Evolutionary conservation across 2,113 vertebrate genomes (phyloP).

Genomic region (Trachemys scripta): DNA sequence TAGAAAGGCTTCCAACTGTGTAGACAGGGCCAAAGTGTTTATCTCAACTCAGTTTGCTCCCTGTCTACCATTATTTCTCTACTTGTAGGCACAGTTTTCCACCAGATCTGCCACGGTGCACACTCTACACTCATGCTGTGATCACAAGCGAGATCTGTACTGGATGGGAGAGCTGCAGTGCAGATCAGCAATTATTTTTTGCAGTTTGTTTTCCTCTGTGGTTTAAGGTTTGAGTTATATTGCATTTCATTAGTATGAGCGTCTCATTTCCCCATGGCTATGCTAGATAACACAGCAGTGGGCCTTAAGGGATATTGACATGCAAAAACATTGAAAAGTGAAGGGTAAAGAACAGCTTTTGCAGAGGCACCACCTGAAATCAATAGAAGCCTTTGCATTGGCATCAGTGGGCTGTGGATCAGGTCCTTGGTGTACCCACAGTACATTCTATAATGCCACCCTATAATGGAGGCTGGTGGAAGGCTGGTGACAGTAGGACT

Average conservation of each 20-base stretch:
- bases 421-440: fast-evolving
- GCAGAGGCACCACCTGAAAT: background rate
- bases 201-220: fast-evolving
- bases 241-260: fast-evolving
- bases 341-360: background rate
- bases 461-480: fast-evolving
- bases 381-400: background rate
- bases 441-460: background rate
- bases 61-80: background rate
- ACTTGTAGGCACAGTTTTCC: background rate
- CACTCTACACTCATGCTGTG: fast-evolving
- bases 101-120: fast-evolving
- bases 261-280: background rate
- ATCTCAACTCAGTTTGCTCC: background rate
- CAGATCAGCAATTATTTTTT: background rate
- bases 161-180: background rate
- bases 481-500: background rate
- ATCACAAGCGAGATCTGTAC: fast-evolving
- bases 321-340: background rate
- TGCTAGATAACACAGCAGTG: background rate
- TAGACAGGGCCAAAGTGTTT: background rate
- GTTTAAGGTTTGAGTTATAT: background rate
- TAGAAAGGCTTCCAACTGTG: background rate
- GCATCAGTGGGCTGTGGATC: background rate
- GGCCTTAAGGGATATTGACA: background rate